Base-by-base conservation (phyloP, 1,140 invertebrate species). In the Psix sp. region DNA sequence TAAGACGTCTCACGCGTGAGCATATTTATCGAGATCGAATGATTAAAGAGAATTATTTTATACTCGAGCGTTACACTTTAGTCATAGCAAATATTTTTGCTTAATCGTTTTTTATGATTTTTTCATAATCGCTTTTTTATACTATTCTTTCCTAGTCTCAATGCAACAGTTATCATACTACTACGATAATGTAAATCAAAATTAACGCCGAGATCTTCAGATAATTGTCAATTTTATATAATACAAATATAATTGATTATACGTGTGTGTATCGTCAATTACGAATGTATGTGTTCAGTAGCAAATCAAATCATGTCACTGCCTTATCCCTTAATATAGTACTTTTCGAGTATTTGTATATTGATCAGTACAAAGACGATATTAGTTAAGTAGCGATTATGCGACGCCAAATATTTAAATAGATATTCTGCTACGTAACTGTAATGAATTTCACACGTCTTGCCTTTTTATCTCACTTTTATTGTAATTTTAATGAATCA, bases 381-480 rank as follows among this genome's bases (percentile, higher is more conserved):
- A 43, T 79, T 83, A 85, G 79, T 81, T 75, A 80, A 72, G 73
- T 85, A 68, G 72, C 72, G 84, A 85, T 80, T 57, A 76, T 81
- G 80, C 82, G 80, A 84, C 77, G 78, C 85, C 86, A 86, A 86
- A 86, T 87, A 86, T 86, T 86, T 84, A 86, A 86, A 80, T 85
- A 84, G 74, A 79, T 83, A 83, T 83, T 86, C 84, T 84, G 80
- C 80, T 86, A 84, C 82, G 77, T 86, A 87, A 80, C 78, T 81
- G 80, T 80, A 78, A 57, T 81, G 79, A 78, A 80, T 80, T 78
- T 74, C 82, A 80, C 74, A 74, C 68, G 43, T 80, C 68, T 48
- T 51, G 48, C 57, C 59, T 77, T 40, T 65, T 43, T 66, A 56
- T 35, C 45, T 54, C 15, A 74, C 20, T 60, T 71, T 48, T 74